A percentile compares a stretch with the other conserved stretches of the same genome.
Evolutionary conservation across 1,140 invertebrate species (phyloP).

Genomic region (Drosophila carrolli): DNA sequence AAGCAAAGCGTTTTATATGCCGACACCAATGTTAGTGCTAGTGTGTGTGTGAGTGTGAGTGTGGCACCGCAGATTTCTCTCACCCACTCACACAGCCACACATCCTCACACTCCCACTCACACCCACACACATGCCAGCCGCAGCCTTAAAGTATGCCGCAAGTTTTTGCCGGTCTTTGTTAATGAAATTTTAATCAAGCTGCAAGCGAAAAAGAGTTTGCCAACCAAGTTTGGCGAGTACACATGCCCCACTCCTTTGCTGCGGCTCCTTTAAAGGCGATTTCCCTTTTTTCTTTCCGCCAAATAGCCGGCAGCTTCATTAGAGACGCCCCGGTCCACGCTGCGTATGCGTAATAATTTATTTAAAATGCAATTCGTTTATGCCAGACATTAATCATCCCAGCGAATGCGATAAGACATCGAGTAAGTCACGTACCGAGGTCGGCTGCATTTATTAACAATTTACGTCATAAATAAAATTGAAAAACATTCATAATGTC

Average conservation of each 20-base stretch:
- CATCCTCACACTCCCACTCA: conserved; percentile 11
- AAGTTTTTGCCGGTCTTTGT: conserved; percentile 70
- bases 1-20: conserved; percentile 76
- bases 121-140: conserved; percentile 20
- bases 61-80: conserved; percentile 70
- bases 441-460: conserved; percentile 74
- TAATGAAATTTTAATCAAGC: conserved; percentile 84
- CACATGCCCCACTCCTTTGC: conserved; percentile 38
- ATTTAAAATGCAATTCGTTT: conserved; percentile 81
- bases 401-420: conserved; percentile 23
- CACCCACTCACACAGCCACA: conserved; percentile 20
- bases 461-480: conserved; percentile 80
- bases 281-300: conserved; percentile 3
- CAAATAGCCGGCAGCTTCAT: conserved; percentile 76
- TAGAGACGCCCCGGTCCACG: conserved; percentile 47
- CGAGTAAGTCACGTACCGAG: conserved; percentile 22
- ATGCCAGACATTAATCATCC: conserved; percentile 72
- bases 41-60: conserved; percentile 25
- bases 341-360: conserved; percentile 77
- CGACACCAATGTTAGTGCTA: conserved; percentile 27
- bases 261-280: conserved; percentile 42
- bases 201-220: conserved; percentile 58
- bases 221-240: conserved; percentile 46
- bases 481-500: conserved; percentile 79
- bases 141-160: conserved; percentile 76